These are phyloP conservation scores for Hypselothyrea guttata DNA, from an alignment of 2,888 invertebrate species.

Conservation along the genomic window DNA sequence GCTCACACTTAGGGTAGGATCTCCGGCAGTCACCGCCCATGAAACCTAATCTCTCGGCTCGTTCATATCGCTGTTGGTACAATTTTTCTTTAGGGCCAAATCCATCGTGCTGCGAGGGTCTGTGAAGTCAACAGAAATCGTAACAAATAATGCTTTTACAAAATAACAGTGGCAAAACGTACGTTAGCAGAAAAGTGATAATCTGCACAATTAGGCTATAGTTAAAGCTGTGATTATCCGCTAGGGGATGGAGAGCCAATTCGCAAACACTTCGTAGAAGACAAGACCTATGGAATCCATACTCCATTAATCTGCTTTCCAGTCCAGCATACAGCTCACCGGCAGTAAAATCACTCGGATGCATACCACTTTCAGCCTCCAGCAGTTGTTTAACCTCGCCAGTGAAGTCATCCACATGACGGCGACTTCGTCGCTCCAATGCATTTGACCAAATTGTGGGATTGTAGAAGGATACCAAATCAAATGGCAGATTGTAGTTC, in stretches of 20 bases:
- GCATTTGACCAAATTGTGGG: constrained; percentile 72
- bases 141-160: neutral
- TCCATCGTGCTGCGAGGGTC: constrained; percentile 84
- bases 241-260: constrained; percentile 86
- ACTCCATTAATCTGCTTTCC: constrained; percentile 72
- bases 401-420: constrained; percentile 30
- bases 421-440: constrained; percentile 50
- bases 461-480: constrained; percentile 71
- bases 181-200: constrained; percentile 87
- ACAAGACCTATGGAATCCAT: constrained; percentile 86
- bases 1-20: constrained; percentile 76
- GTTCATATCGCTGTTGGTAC: constrained; percentile 72
- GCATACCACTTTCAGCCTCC: constrained; percentile 27
- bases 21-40: constrained; percentile 75
- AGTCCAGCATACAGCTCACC: constrained; percentile 75
- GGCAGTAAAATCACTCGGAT: constrained; percentile 77
- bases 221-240: constrained; percentile 82
- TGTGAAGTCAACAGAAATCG: constrained; percentile 56
- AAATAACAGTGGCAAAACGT: constrained; percentile 80
- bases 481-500: constrained; percentile 79
- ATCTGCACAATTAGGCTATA: constrained; percentile 85
- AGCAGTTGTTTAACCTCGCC: constrained; percentile 8
- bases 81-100: constrained; percentile 83
- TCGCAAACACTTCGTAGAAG: constrained; percentile 87
- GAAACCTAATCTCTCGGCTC: constrained; percentile 79